These are phyloP conservation scores for Zosterops borbonicus DNA, from an alignment of 2,113 vertebrate species.

Conservation along the genomic window DNA sequence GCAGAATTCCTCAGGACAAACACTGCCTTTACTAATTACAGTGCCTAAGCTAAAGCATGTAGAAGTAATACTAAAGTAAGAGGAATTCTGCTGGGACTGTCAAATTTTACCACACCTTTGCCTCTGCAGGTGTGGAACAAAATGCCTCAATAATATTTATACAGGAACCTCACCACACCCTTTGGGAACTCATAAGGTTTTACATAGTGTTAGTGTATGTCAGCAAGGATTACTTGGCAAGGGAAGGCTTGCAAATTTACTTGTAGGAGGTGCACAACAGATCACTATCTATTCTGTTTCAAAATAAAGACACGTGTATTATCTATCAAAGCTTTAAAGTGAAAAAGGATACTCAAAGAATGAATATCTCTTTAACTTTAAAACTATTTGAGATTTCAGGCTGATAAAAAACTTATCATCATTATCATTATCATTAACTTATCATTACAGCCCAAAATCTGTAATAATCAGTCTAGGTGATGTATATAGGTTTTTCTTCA, in stretches of 20 bases:
- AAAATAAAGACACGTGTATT: constrained; percentile 20
- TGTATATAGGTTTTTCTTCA: neutral
- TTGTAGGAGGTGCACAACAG: neutral
- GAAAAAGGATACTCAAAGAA: neutral
- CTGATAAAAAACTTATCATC: neutral
- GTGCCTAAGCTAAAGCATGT: neutral
- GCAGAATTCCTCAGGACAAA: neutral
- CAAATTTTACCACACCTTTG: constrained; percentile 43
- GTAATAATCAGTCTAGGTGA: neutral
- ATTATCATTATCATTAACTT: too few relatives aligned
- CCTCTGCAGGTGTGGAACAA: constrained; percentile 24
- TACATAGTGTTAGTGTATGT: neutral
- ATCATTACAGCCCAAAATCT: neutral
- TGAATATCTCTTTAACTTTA: neutral
- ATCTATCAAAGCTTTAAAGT: neutral
- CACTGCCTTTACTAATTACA: neutral
- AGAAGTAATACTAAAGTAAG: neutral
- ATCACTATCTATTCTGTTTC: constrained; percentile 2
- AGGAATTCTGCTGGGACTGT: neutral
- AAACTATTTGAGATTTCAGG: neutral
- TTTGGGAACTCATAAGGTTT: neutral
- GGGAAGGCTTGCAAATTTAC: neutral
- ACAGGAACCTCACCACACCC: constrained; percentile 34
- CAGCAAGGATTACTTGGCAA: neutral
- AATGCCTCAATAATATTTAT: constrained; percentile 11